A percentile compares a stretch with the other conserved stretches of the same genome.
phyloP scores from a whole-genome alignment of 2,888 invertebrate species.

The Fabriciana adippe region DNA sequence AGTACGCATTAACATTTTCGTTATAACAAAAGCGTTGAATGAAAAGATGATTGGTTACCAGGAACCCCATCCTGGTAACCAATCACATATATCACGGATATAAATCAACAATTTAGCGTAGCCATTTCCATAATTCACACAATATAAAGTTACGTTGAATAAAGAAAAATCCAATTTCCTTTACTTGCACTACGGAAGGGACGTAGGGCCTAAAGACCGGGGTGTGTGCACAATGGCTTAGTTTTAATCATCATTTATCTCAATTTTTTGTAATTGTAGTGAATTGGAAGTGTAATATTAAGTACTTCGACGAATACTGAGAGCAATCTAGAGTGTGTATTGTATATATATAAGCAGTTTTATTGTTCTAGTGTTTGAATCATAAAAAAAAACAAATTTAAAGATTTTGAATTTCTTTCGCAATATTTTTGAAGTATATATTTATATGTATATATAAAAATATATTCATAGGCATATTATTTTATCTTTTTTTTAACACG shows the following conservation, averaged over 20 bases:
- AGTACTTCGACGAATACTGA: neutral
- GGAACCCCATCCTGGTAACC: conserved; percentile 29
- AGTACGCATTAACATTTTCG: conserved; percentile 32
- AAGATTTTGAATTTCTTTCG: too few species aligned
- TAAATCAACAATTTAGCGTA: conserved; percentile 78
- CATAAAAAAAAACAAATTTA: too few species aligned
- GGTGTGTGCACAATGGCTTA: conserved; percentile 31
- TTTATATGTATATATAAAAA: too few species aligned
- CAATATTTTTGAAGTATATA: too few species aligned
- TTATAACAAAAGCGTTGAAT: conserved; percentile 32
- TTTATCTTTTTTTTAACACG: too few species aligned
- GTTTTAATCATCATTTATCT: conserved; percentile 35
- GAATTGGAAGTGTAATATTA: neutral
- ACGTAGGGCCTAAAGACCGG: conserved; percentile 47
- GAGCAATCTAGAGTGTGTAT: neutral
- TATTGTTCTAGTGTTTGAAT: too few species aligned
- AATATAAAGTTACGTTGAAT: conserved; percentile 77
- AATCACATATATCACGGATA: conserved; percentile 60
- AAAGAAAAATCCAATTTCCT: conserved; percentile 81
- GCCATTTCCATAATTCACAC: conserved; percentile 81
- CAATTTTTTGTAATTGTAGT: conserved; percentile 20
- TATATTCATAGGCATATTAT: too few species aligned
- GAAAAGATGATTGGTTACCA: neutral
- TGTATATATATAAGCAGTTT: too few species aligned
- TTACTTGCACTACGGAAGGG: conserved; percentile 70